Conservation (phyloP, 2,888 invertebrate genomes). For the Copidosoma aretas region DNA sequence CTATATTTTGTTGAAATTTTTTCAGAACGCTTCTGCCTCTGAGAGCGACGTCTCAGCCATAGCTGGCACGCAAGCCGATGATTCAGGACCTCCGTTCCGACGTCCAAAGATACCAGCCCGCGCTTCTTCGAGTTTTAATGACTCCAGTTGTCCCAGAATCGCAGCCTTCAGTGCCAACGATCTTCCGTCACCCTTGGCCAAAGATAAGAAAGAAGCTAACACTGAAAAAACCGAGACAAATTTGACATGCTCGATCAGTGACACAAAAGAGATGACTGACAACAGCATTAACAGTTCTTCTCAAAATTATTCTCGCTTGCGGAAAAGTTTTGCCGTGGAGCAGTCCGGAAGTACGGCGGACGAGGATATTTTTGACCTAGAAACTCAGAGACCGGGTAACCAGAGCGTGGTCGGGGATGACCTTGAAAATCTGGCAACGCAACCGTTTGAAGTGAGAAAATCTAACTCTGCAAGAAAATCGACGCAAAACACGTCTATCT, state of each 20-base stretch:
- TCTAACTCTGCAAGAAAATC: background rate
- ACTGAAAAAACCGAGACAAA: slow-evolving; percentile 24
- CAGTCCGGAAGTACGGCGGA: slow-evolving; percentile 3
- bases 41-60: slow-evolving; percentile 33
- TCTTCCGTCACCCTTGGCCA: slow-evolving; percentile 22
- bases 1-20: slow-evolving; percentile 6
- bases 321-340: background rate
- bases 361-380: slow-evolving; percentile 38
- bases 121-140: slow-evolving; percentile 5
- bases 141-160: too few species aligned
- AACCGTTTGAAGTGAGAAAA: slow-evolving; percentile 7
- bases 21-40: slow-evolving; percentile 35
- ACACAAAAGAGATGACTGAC: slow-evolving; percentile 12
- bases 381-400: slow-evolving; percentile 36
- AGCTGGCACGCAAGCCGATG: slow-evolving; percentile 35
- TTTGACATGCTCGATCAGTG: slow-evolving; percentile 5
- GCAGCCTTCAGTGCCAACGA: slow-evolving; percentile 13
- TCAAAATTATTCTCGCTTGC: slow-evolving; percentile 2
- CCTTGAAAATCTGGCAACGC: slow-evolving; percentile 24
- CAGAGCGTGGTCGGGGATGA: background rate
- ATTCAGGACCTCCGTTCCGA: slow-evolving; percentile 13
- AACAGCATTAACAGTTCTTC: slow-evolving; percentile 20
- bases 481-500: slow-evolving; percentile 19
- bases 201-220: slow-evolving; percentile 10
- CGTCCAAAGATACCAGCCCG: slow-evolving; percentile 21